Percentiles rank a stretch among this genome's conserved stretches.
Conservation (phyloP, 2,113 vertebrate genomes). For the Saguinus imperator region DNA sequence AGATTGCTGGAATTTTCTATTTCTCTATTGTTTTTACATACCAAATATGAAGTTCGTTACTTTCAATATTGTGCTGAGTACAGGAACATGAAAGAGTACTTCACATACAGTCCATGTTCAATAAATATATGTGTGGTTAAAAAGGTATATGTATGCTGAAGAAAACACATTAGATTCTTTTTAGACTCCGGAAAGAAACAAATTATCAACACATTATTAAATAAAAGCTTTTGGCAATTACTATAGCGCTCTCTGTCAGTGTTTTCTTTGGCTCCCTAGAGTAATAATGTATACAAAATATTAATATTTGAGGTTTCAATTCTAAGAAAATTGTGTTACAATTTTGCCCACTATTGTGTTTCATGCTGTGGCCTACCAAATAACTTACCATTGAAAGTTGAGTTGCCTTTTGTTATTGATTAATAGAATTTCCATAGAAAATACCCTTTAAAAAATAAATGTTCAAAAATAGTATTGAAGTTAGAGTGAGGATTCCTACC, state of each 20-base stretch:
- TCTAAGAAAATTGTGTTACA: not conserved
- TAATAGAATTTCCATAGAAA: not conserved
- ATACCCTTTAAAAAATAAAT: not conserved
- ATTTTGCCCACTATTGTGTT: not conserved
- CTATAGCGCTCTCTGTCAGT: not conserved
- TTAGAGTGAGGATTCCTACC: not conserved
- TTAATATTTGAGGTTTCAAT: not conserved
- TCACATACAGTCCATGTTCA: not conserved
- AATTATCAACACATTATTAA: not conserved
- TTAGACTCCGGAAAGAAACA: not conserved
- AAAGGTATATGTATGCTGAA: not conserved
- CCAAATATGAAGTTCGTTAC: not conserved
- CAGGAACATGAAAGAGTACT: not conserved
- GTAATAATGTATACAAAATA: not conserved
- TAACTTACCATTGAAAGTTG: not conserved
- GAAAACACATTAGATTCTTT: not conserved
- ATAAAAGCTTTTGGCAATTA: not conserved
- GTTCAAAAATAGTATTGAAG: not conserved
- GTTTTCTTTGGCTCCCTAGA: not conserved
- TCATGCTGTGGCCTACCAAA: not conserved
- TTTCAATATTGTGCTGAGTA: not conserved
- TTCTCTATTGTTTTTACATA: not conserved
- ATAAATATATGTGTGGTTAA: not conserved
- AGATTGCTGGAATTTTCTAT: not conserved
- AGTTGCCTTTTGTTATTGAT: not conserved